Conservation (phyloP, 2,113 vertebrate genomes). For the Aleadryas rufinucha region DNA sequence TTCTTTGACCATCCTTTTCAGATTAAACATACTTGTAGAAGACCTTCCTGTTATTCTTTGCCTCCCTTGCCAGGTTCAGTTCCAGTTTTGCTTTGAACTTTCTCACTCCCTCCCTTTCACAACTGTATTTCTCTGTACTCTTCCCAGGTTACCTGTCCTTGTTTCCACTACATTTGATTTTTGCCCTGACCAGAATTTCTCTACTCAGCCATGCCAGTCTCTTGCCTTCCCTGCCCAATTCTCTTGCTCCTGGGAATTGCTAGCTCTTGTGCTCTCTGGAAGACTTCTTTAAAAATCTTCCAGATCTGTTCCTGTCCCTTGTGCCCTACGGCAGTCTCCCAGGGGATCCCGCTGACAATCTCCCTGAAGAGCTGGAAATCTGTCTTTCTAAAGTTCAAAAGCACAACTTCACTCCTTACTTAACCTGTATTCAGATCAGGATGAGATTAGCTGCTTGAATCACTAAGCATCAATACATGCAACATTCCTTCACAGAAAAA, state of each 20-base stretch:
- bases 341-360: background rate
- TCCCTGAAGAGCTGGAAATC: background rate
- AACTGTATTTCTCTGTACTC: too few relatives aligned
- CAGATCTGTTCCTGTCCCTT: background rate
- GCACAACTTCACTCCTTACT: background rate
- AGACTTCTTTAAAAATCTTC: background rate
- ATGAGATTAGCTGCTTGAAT: background rate
- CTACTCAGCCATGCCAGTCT: background rate
- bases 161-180: background rate
- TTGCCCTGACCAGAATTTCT: background rate
- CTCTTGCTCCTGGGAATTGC: background rate
- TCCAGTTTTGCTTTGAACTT: background rate
- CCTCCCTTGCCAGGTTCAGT: background rate
- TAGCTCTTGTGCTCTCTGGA: background rate
- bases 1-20: background rate
- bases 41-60: background rate
- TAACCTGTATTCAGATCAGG: background rate
- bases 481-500: background rate
- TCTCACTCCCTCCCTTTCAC: background rate
- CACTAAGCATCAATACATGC: background rate
- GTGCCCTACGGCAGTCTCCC: background rate
- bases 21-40: background rate
- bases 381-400: background rate
- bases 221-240: background rate
- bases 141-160: background rate